Evolutionary conservation across 1,140 invertebrate species (phyloP).

Genomic region (Trissolcus basalis): DNA sequence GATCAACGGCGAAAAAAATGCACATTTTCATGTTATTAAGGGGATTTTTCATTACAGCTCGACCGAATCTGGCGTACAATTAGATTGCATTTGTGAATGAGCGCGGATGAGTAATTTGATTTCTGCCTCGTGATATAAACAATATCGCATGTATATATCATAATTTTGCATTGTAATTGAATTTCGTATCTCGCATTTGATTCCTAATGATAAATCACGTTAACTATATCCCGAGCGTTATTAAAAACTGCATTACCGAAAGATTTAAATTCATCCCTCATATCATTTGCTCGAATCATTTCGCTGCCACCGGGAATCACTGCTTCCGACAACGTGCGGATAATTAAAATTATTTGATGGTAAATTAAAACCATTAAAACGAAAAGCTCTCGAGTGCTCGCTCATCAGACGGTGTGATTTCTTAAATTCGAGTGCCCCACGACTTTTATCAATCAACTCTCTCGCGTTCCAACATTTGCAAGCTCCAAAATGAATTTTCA

Average conservation of each 20-base stretch:
- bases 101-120: conserved; percentile 39
- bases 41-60: no score
- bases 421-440: no score
- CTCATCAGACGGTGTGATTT: no score
- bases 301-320: not conserved
- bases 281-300: conserved; percentile 23
- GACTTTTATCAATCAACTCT: no score
- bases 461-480: no score
- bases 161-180: conserved; percentile 39
- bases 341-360: conserved; percentile 12
- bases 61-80: not conserved
- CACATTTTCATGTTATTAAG: no score
- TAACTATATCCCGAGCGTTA: conserved; percentile 21
- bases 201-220: conserved; percentile 29
- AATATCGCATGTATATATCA: conserved; percentile 36
- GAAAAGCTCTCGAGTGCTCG: no score
- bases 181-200: conserved; percentile 30
- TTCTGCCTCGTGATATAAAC: conserved; percentile 35
- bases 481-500: no score
- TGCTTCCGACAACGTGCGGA: not conserved
- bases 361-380: not conserved
- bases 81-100: conserved; percentile 29
- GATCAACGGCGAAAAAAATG: no score
- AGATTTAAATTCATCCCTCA: conserved; percentile 29
- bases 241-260: conserved; percentile 36